A percentile compares a stretch with the other conserved stretches of the same genome.
These are phyloP conservation scores for Acleris holmiana DNA, from an alignment of 2,888 invertebrate species.

Conservation along the genomic window DNA sequence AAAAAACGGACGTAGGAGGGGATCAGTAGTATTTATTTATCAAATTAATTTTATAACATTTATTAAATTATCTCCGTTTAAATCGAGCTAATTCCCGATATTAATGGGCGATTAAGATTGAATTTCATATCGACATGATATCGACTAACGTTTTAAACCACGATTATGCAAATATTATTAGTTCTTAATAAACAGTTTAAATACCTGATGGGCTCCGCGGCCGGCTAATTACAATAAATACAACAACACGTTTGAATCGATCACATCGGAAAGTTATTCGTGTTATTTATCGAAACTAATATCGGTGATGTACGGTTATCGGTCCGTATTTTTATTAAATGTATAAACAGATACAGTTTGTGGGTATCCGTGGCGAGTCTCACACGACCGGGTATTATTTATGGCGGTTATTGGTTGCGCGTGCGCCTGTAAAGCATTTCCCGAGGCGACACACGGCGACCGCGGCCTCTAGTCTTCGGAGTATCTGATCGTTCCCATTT, in stretches of 20 bases:
- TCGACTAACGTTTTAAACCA: conserved; percentile 69
- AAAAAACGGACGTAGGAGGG: conserved; percentile 1
- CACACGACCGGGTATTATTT: conserved; percentile 77
- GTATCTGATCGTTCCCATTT: conserved; percentile 44
- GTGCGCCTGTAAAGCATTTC: conserved; percentile 71
- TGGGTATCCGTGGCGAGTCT: conserved; percentile 70
- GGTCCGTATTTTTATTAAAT: conserved; percentile 61
- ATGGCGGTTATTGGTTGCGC: conserved; percentile 72
- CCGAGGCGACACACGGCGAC: conserved; percentile 70
- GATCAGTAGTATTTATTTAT: conserved; percentile 56
- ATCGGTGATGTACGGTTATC: conserved; percentile 81
- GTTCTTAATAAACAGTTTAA: conserved; percentile 80
- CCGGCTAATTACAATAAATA: conserved; percentile 80
- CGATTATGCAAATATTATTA: conserved; percentile 82
- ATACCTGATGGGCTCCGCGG: conserved; percentile 65
- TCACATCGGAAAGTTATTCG: conserved; percentile 77
- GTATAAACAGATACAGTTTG: conserved; percentile 67
- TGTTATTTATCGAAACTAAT: conserved; percentile 81
- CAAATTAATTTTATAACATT: conserved; percentile 61
- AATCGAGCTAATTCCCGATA: conserved; percentile 74
- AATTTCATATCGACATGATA: conserved; percentile 77
- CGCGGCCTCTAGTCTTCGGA: conserved; percentile 45
- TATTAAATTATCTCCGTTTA: conserved; percentile 62
- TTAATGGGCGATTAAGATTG: conserved; percentile 77
- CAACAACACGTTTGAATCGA: conserved; percentile 79